phyloP scores from a whole-genome alignment of 2,113 vertebrate genomes.

The Saimiri boliviensis region DNA sequence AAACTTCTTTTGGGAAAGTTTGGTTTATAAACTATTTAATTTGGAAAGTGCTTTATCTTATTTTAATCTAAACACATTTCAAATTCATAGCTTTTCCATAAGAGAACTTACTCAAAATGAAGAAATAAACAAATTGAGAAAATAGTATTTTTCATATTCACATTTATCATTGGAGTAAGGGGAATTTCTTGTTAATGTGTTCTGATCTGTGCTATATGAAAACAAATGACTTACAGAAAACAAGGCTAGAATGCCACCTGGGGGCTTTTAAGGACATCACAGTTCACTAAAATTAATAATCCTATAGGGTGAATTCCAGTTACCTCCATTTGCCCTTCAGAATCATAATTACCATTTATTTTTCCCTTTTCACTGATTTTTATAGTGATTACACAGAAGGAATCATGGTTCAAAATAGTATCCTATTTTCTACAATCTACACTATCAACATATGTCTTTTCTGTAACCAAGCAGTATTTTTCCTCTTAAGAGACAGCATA shows the following conservation, averaged over 20 bases:
- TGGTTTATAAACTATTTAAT: conserved; percentile 52
- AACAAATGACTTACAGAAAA: conserved; percentile 82
- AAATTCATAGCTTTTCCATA: conserved; percentile 68
- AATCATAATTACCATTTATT: neutral
- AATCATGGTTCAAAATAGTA: conserved; percentile 12
- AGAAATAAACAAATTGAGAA: conserved; percentile 44
- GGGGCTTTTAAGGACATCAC: conserved; percentile 82
- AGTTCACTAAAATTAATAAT: conserved; percentile 59
- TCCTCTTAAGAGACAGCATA: neutral
- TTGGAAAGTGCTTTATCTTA: conserved; percentile 66
- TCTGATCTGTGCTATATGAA: conserved; percentile 68
- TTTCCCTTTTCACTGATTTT: conserved; percentile 27
- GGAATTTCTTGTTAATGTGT: conserved; percentile 74
- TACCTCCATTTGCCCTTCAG: conserved; percentile 16
- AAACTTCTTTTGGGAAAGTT: conserved; percentile 49
- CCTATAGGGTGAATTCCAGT: neutral
- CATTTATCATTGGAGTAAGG: conserved; percentile 57
- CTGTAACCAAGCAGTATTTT: neutral
- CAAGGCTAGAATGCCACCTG: conserved; percentile 86
- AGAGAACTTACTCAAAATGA: conserved; percentile 30
- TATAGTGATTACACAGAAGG: neutral
- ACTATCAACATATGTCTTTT: neutral
- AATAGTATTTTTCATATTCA: conserved; percentile 63
- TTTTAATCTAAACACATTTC: conserved; percentile 60
- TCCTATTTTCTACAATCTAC: neutral